Evolutionary conservation across 2,888 invertebrate species (phyloP).

Genomic region (Isoperla grammatica): DNA sequence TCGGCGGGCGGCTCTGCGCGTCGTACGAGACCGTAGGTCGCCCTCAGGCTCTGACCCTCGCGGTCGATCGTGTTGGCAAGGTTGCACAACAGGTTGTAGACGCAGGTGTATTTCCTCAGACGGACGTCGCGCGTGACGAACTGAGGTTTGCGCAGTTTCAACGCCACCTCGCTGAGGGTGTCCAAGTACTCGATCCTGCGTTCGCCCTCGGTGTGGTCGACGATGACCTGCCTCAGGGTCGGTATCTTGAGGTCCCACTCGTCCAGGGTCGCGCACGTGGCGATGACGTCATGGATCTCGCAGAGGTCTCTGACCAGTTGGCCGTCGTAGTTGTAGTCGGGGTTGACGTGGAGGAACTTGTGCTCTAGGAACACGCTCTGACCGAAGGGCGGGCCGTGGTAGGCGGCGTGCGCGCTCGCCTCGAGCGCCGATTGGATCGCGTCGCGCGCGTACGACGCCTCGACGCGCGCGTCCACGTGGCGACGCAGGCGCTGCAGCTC

Average conservation of each 20-base stretch:
- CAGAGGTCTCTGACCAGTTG: too few species aligned
- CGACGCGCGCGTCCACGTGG: not conserved
- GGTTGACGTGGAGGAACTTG: too few species aligned
- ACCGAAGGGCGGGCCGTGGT: not conserved
- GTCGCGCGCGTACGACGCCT: not conserved
- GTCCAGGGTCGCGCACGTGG: too few species aligned
- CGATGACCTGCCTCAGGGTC: not conserved
- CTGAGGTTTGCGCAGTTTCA: not conserved
- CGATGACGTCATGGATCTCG: too few species aligned
- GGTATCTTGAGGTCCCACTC: not conserved
- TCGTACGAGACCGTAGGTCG: too few species aligned
- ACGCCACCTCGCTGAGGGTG: not conserved
- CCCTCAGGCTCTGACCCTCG: too few species aligned
- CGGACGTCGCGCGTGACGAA: not conserved
- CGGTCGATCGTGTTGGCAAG: not conserved
- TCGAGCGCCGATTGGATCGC: not conserved
- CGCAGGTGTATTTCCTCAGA: not conserved
- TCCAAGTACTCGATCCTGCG: not conserved
- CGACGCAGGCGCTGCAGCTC: not conserved
- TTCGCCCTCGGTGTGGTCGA: not conserved
- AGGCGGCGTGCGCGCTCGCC: not conserved
- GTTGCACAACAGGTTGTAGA: not conserved
- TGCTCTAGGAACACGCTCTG: too few species aligned
- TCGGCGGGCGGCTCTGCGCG: too few species aligned
- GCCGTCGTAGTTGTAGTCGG: too few species aligned